Evolutionary conservation across 2,888 invertebrate species (phyloP).

Genomic region (Ceramica pisi): DNA sequence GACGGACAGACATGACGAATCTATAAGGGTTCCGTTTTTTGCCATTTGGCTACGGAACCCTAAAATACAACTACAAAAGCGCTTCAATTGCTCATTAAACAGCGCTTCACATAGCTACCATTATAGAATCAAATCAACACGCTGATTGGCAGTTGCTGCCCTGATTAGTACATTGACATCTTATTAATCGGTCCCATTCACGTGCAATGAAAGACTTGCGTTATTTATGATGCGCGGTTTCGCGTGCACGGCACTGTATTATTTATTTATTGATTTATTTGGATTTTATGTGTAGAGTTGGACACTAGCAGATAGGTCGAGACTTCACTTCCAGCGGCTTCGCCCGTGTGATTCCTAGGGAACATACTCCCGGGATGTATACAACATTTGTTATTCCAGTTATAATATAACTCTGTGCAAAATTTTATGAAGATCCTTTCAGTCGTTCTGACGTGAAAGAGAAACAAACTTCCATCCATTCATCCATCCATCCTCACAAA

Average conservation of each 20-base stretch:
- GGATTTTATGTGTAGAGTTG: slow-evolving; percentile 38
- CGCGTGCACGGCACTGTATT: slow-evolving; percentile 33
- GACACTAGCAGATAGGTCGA: slow-evolving; percentile 8
- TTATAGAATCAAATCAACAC: slow-evolving; percentile 50
- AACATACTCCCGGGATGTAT: too few relatives aligned
- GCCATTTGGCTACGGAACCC: too few relatives aligned
- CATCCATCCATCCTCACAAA: too few relatives aligned
- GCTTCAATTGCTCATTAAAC: slow-evolving; percentile 16
- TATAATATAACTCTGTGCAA: too few relatives aligned
- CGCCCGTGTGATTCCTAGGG: too few relatives aligned
- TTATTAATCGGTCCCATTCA: slow-evolving; percentile 66
- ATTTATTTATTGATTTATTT: slow-evolving; percentile 52
- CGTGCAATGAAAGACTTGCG: slow-evolving; percentile 64
- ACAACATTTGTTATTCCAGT: too few relatives aligned
- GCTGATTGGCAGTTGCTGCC: slow-evolving; percentile 73
- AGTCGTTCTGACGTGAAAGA: too few relatives aligned
- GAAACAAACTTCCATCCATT: too few relatives aligned
- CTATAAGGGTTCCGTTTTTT: too few relatives aligned
- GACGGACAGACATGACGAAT: too few relatives aligned
- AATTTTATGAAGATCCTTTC: too few relatives aligned
- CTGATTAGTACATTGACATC: slow-evolving; percentile 82
- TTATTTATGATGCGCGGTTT: slow-evolving; percentile 58
- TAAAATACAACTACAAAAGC: slow-evolving; percentile 17
- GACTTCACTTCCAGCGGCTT: slow-evolving; percentile 36
- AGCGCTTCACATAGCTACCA: slow-evolving; percentile 45